Evolutionary conservation across 2,888 invertebrate genomes (phyloP).

Genomic region (Caenorhabditis macrosperma): DNA sequence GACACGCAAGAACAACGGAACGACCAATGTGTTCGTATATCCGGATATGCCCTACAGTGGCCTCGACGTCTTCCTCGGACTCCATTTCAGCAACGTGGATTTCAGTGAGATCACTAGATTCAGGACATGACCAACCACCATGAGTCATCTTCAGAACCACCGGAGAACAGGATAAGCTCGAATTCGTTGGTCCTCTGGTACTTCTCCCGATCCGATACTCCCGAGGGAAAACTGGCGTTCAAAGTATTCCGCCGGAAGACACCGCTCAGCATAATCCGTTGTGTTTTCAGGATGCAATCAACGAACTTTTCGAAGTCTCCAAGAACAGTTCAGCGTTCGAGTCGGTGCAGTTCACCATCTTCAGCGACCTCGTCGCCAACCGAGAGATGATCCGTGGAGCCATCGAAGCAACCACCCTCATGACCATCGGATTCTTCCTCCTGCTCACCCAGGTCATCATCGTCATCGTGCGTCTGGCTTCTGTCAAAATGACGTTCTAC

Average conservation of each 20-base stretch:
- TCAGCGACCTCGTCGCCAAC: slow-evolving; percentile 78
- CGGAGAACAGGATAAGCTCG: slow-evolving; percentile 45
- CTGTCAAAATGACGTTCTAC: slow-evolving; percentile 46
- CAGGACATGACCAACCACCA: neutral
- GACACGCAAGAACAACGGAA: slow-evolving; percentile 33
- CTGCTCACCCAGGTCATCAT: slow-evolving; percentile 74
- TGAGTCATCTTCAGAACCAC: slow-evolving; percentile 25
- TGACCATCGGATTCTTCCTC: slow-evolving; percentile 78
- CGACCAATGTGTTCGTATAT: slow-evolving; percentile 26
- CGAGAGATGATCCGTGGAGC: slow-evolving; percentile 79
- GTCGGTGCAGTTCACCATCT: slow-evolving; percentile 75
- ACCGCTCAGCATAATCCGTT: too few species aligned
- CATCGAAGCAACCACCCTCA: slow-evolving; percentile 77
- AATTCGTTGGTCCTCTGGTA: slow-evolving; percentile 76
- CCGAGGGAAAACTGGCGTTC: slow-evolving; percentile 54
- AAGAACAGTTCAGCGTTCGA: slow-evolving; percentile 54
- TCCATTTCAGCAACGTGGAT: slow-evolving; percentile 59
- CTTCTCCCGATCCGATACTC: slow-evolving; percentile 74
- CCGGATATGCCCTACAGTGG: slow-evolving; percentile 49
- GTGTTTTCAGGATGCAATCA: slow-evolving; percentile 31
- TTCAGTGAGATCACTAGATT: slow-evolving; percentile 37
- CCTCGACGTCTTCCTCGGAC: slow-evolving; percentile 60
- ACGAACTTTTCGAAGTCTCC: slow-evolving; percentile 70
- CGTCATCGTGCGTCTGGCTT: slow-evolving; percentile 63
- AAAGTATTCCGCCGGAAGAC: too few species aligned